These are phyloP conservation scores for Yponomeuta plumbellus DNA, from an alignment of 2,888 invertebrate species.

Conservation along the genomic window DNA sequence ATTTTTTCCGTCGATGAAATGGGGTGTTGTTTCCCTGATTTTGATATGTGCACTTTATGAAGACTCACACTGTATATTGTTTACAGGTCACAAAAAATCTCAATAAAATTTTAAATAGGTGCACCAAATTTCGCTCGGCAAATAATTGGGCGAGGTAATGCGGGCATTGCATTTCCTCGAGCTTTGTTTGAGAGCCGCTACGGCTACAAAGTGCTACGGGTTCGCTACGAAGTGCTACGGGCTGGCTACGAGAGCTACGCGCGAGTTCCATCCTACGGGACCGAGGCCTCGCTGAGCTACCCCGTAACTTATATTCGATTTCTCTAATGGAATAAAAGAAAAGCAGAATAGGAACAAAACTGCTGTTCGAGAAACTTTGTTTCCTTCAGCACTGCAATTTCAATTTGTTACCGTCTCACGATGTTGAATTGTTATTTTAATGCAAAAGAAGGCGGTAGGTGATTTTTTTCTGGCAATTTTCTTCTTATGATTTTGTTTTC, in stretches of 20 bases:
- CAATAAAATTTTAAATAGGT: neutral
- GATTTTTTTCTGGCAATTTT: neutral
- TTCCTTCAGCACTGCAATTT: slow-evolving; percentile 8
- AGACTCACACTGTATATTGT: no score
- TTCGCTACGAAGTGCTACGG: slow-evolving; percentile 2
- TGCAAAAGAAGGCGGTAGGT: neutral
- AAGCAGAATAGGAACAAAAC: slow-evolving; percentile 27
- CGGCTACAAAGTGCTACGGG: neutral
- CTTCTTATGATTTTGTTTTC: neutral
- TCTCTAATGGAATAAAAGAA: slow-evolving; percentile 39
- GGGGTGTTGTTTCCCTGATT: no score
- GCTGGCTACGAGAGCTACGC: neutral
- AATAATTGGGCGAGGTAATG: neutral
- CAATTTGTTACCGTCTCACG: neutral
- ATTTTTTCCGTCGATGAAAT: no score
- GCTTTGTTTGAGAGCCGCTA: neutral
- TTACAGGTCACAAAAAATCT: neutral
- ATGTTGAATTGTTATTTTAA: neutral
- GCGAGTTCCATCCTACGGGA: slow-evolving; percentile 4
- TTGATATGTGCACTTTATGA: no score
- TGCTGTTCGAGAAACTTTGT: slow-evolving; percentile 15
- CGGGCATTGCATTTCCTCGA: neutral
- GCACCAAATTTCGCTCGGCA: neutral
- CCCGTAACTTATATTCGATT: slow-evolving; percentile 50
- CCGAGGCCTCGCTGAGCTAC: slow-evolving; percentile 22